A percentile compares a stretch with the other conserved stretches of the same genome.
Evolutionary conservation across 2,888 invertebrate genomes (phyloP).

Genomic region (Acronicta psi): DNA sequence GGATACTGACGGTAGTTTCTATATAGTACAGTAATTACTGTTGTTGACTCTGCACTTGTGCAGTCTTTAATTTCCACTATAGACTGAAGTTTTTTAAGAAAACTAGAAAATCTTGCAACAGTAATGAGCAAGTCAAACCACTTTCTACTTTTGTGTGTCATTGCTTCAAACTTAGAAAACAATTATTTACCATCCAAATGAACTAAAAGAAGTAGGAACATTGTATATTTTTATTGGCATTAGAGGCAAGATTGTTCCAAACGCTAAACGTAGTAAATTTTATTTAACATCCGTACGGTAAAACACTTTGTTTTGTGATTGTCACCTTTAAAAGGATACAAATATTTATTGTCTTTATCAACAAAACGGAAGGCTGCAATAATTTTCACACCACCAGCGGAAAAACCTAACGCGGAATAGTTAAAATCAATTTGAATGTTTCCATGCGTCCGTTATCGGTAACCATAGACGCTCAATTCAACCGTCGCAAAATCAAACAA

Average conservation of each 20-base stretch:
- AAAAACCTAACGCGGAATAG: constrained; percentile 11
- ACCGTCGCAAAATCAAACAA: constrained; percentile 43
- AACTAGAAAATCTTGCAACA: constrained; percentile 20
- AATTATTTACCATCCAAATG: constrained; percentile 16
- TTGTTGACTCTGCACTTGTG: too few species aligned
- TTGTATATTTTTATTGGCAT: background rate
- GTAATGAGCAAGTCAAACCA: constrained; percentile 26
- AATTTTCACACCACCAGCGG: constrained; percentile 21
- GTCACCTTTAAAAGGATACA: constrained; percentile 19
- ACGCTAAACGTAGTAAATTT: background rate
- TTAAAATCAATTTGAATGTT: constrained; percentile 20
- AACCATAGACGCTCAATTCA: constrained; percentile 12
- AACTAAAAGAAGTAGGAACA: constrained; percentile 2
- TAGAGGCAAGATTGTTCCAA: background rate
- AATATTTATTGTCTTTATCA: constrained; percentile 23
- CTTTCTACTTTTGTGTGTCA: constrained; percentile 36
- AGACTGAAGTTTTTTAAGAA: background rate
- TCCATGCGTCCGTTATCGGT: constrained; percentile 19
- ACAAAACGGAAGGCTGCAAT: constrained; percentile 18
- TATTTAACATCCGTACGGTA: constrained; percentile 16
- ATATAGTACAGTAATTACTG: too few species aligned
- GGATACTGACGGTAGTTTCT: too few species aligned
- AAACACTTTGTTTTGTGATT: constrained; percentile 8
- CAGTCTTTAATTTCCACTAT: too few species aligned
- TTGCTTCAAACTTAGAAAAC: background rate